phyloP scores from a whole-genome alignment of 2,797 vertebrate species.

The Lutjanus argentimaculatus region DNA sequence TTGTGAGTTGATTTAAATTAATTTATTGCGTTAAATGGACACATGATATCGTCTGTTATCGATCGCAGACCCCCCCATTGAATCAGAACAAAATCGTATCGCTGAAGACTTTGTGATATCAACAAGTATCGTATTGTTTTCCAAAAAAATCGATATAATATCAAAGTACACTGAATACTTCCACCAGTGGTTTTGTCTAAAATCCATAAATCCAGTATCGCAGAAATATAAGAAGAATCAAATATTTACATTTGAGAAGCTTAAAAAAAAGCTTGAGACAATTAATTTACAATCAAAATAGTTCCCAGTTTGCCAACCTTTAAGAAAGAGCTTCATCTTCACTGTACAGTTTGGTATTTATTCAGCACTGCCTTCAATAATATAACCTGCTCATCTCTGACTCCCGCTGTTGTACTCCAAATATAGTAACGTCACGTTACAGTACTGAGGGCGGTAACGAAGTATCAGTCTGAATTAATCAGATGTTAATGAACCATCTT shows the following conservation, averaged over 20 bases:
- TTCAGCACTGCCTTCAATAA: neutral
- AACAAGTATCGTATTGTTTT: too few relatives aligned
- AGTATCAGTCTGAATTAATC: neutral
- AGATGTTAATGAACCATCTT: neutral
- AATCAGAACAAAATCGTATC: too few relatives aligned
- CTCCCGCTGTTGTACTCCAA: neutral
- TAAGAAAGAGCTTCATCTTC: neutral
- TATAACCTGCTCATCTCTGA: neutral
- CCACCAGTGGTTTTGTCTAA: neutral
- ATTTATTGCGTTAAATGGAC: too few relatives aligned
- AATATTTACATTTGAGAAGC: neutral
- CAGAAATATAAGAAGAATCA: neutral
- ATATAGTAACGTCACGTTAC: constrained; percentile 37
- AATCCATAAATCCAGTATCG: neutral
- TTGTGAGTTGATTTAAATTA: too few relatives aligned
- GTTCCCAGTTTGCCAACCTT: neutral
- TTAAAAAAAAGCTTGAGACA: neutral
- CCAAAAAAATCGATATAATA: too few relatives aligned
- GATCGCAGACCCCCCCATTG: too few relatives aligned
- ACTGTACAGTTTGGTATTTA: neutral
- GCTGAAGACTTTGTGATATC: too few relatives aligned
- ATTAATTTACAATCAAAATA: neutral
- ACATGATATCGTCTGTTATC: too few relatives aligned
- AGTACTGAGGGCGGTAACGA: constrained; percentile 24
- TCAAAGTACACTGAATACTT: too few relatives aligned